These are phyloP conservation scores for Acleris cristana DNA, from an alignment of 2,888 invertebrate genomes.

Conservation along the genomic window DNA sequence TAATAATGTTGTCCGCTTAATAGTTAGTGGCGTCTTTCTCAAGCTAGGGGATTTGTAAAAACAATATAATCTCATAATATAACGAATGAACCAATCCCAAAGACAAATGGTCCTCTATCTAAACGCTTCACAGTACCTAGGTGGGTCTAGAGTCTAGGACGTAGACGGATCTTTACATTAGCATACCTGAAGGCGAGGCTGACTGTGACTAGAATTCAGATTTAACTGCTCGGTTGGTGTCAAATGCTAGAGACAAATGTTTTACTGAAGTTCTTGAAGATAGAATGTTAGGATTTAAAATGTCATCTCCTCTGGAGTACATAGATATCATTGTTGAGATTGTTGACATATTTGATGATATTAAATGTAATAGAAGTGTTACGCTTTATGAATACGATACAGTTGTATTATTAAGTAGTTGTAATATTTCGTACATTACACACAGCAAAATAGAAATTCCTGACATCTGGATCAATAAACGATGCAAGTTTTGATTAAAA, in stretches of 20 bases:
- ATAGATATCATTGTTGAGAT: not conserved
- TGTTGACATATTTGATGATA: too few relatives aligned
- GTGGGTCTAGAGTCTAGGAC: slow-evolving; percentile 50
- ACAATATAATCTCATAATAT: not conserved
- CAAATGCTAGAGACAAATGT: slow-evolving; percentile 6
- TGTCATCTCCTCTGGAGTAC: not conserved
- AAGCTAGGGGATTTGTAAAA: not conserved
- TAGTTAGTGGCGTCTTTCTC: too few relatives aligned
- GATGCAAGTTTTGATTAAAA: too few relatives aligned
- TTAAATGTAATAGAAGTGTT: too few relatives aligned
- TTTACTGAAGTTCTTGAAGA: not conserved
- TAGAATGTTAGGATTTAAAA: not conserved
- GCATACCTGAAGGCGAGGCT: slow-evolving; percentile 45
- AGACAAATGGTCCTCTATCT: slow-evolving; percentile 42
- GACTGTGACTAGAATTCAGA: slow-evolving; percentile 15
- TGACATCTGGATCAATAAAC: too few relatives aligned
- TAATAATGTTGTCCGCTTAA: not conserved
- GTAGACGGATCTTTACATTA: slow-evolving; percentile 65
- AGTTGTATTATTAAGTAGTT: too few relatives aligned
- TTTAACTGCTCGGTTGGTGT: slow-evolving; percentile 5
- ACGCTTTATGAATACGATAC: too few relatives aligned
- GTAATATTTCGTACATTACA: too few relatives aligned
- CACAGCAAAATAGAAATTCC: too few relatives aligned
- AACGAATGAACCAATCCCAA: not conserved
- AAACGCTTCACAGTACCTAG: slow-evolving; percentile 48